Conservation (phyloP, 2,888 invertebrate genomes). For the Apamea crenata region DNA sequence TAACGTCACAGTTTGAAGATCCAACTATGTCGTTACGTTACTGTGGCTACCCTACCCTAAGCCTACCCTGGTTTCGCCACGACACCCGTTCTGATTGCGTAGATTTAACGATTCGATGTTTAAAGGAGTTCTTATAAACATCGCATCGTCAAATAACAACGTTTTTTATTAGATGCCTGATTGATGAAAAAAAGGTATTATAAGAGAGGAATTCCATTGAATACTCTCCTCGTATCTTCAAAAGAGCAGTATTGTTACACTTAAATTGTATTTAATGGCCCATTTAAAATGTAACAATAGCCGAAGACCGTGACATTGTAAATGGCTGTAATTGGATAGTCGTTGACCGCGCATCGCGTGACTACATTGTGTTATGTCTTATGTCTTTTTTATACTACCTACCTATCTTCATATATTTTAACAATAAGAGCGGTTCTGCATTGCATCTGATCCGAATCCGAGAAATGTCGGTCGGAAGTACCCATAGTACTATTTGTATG, state of each 20-base stretch:
- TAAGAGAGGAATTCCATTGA: neutral
- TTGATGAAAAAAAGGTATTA: neutral
- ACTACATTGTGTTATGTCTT: slow-evolving; percentile 19
- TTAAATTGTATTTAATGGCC: slow-evolving; percentile 33
- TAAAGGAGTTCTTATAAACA: neutral
- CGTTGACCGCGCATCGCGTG: slow-evolving; percentile 57
- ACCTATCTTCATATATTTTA: neutral
- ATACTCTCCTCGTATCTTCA: slow-evolving; percentile 3
- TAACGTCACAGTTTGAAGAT: neutral
- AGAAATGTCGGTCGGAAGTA: neutral
- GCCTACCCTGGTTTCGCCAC: neutral
- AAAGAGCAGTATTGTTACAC: neutral
- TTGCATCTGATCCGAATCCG: neutral
- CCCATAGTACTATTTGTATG: neutral
- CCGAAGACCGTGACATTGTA: slow-evolving; percentile 41
- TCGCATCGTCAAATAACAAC: neutral
- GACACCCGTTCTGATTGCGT: neutral
- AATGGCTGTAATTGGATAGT: slow-evolving; percentile 34
- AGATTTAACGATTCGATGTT: neutral
- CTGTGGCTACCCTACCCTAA: too few species aligned
- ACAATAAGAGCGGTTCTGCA: neutral
- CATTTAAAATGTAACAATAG: slow-evolving; percentile 12
- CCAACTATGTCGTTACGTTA: too few species aligned
- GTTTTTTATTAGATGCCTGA: neutral
- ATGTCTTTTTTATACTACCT: slow-evolving; percentile 4